Base-by-base conservation (phyloP, 2,113 vertebrate species). In the Psittacula cyanocephala region DNA sequence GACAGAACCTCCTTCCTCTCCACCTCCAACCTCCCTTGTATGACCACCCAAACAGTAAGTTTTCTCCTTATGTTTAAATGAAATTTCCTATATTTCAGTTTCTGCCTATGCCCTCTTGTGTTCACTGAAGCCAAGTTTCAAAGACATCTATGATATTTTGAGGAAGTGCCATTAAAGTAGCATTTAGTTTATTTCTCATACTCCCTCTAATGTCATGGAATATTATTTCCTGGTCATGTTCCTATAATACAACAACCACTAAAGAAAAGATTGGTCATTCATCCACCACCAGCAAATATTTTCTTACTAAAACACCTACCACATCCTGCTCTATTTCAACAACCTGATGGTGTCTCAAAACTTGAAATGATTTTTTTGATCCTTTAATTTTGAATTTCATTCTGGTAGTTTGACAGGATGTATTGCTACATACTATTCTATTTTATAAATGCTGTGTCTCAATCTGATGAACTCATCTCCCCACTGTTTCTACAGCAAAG, bases 381-480 rank as follows among this genome's bases (percentile, higher is more conserved):
- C 1, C 25, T 93, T 72, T n/a, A 24, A 64, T 90, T 97, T 89
- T 11, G 29, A 67, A 88, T 88, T 93, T 47, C 85, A 35, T 74
- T 80, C 81, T 89, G 18, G 13, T 46, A 83, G 17, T 47, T 88
- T 93, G 43, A 79, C 33, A 82, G 35, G 35, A 44, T 39, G 23
- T 57, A 35, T 75, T 29, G 47, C 19, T 49, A 29, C 8, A 4
- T 55, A 52, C 37, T 69, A 67, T 93, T 91, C 78, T 87, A 35
- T 24, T 95, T 83, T 91, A 60, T 68, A 95, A 88, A 88, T 72
- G 59, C 35, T 91, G 29, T 49, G 8, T 81, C 63, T 95, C 74
- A 53, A 27, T 70, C 63, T 81, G 33, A 78, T 75, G 41, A 84
- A 29, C 46, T 81, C 55, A 57, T 79, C 49, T 89, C 92, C 85